Evolutionary conservation across 92 coral and sea anemone genomes (phyloP).

Genomic region (Phenganax marumi): DNA sequence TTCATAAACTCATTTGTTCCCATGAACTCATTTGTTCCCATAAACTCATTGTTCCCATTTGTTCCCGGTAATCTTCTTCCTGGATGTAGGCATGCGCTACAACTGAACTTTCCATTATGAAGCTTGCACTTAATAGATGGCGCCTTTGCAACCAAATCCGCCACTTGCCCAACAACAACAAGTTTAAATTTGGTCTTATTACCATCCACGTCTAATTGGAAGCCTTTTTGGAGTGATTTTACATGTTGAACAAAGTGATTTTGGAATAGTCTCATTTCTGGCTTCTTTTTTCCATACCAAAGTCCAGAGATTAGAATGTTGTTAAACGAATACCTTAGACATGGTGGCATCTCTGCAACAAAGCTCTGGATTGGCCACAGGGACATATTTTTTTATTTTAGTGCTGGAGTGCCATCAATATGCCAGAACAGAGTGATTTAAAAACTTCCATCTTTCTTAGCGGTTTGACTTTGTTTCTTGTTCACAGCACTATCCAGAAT

Average conservation of each 20-base stretch:
- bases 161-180: conserved; percentile 64
- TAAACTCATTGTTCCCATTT: no score
- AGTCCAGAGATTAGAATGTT: conserved; percentile 57
- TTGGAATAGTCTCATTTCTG: background rate
- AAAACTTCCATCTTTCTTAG: conserved; percentile 55
- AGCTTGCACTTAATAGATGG: conserved; percentile 61
- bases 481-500: conserved; percentile 33
- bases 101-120: conserved; percentile 59
- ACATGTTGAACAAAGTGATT: no score
- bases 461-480: no score
- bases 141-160: conserved; percentile 64
- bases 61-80: conserved; percentile 58
- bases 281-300: conserved; percentile 52
- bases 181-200: conserved; percentile 41
- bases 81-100: conserved; percentile 59
- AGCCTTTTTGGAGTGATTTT: no score
- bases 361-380: conserved; percentile 73
- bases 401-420: conserved; percentile 74
- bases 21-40: conserved; percentile 38
- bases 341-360: conserved; percentile 59
- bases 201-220: no score
- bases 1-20: conserved; percentile 49
- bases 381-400: conserved; percentile 59
- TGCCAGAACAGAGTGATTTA: conserved; percentile 65
- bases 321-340: conserved; percentile 56